phyloP scores from a whole-genome alignment of 1,140 invertebrate species.

The Macrosteles quadrilineatus region DNA sequence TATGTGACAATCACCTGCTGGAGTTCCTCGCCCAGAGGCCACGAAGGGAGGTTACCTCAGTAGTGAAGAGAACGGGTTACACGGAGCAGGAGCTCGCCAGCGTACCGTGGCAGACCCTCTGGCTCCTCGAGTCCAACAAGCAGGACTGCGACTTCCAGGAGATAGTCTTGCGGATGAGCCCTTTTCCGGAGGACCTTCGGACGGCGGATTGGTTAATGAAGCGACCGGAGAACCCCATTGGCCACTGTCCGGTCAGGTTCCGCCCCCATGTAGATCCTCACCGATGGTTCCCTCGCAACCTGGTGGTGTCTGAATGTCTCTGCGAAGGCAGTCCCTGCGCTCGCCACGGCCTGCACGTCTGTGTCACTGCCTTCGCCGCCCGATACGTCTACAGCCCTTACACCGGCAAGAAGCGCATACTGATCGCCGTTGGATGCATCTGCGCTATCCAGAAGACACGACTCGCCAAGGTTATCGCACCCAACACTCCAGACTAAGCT shows the following conservation, averaged over 20 bases:
- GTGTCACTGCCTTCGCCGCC: constrained; percentile 11
- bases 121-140: constrained; percentile 1
- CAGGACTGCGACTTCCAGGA: constrained; percentile 18
- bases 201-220: constrained; percentile 2
- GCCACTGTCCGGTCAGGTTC: constrained; percentile 23
- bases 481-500: background rate
- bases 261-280: constrained; percentile 9
- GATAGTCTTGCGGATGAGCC: background rate
- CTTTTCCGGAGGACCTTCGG: background rate
- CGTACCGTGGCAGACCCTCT: constrained; percentile 17
- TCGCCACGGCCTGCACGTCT: constrained; percentile 17
- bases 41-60: background rate
- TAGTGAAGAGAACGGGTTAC: background rate
- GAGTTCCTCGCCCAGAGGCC: background rate
- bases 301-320: constrained; percentile 25
- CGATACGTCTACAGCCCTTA: background rate
- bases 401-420: constrained; percentile 2
- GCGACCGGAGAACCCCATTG: background rate
- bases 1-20: too few relatives aligned
- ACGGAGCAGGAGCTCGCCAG: background rate
- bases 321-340: constrained; percentile 28
- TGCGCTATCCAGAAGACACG: constrained; percentile 22
- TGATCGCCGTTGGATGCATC: constrained; percentile 20
- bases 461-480: background rate
- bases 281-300: constrained; percentile 16